These are phyloP conservation scores for Sarcophaga peregrina DNA, from an alignment of 1,140 invertebrate genomes.

Conservation along the genomic window DNA sequence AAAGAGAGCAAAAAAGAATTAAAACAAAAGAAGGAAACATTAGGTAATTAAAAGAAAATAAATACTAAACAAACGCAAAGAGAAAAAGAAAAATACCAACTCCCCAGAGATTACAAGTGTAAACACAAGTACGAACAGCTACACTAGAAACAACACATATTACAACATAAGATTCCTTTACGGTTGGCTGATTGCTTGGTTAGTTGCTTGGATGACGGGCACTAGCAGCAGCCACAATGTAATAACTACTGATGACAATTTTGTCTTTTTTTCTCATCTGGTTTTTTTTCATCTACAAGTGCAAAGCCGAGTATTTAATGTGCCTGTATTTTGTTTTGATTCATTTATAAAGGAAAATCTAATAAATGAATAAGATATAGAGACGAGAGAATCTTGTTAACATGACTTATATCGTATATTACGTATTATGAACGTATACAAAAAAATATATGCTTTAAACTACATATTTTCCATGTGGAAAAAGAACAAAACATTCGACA, in stretches of 20 bases:
- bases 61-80: background rate
- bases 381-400: background rate
- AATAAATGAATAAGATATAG: background rate
- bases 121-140: constrained; percentile 9
- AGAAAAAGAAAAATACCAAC: background rate
- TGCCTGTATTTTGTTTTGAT: too few species aligned
- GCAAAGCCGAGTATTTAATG: too few species aligned
- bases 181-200: background rate
- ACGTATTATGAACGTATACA: too few species aligned
- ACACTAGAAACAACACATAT: background rate
- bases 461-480: background rate
- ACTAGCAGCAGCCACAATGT: background rate
- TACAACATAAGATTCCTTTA: background rate
- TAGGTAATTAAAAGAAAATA: constrained; percentile 4
- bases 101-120: constrained; percentile 14
- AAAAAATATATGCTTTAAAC: background rate
- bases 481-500: constrained; percentile 2
- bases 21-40: background rate
- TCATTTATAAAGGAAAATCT: too few species aligned
- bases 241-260: constrained; percentile 15
- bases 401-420: too few species aligned
- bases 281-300: background rate
- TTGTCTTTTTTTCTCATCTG: background rate
- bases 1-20: too few species aligned
- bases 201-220: too few species aligned